A percentile compares a stretch with the other conserved stretches of the same genome.
Conservation (phyloP, 1,140 invertebrate species). For the Bombyx mori region ASM3026992v2 NC_085116.1:14584001-14584500, state of each 20-base stretch:
- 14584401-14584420: conserved; percentile 62
- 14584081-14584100: conserved; percentile 52
- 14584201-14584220: conserved; percentile 59
- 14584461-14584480: conserved; percentile 23
- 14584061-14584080: conserved; percentile 55
- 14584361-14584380: conserved; percentile 65
- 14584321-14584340: conserved; percentile 50
- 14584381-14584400: conserved; percentile 65
- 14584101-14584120: conserved; percentile 50
- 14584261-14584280: conserved; percentile 17
- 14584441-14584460: conserved; percentile 27
- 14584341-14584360: conserved; percentile 37
- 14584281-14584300: conserved; percentile 53
- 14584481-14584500: conserved; percentile 39
- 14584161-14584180: conserved; percentile 35
- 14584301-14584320: conserved; percentile 56
- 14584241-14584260: conserved; percentile 11
- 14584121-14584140: conserved; percentile 62
- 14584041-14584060: conserved; percentile 67
- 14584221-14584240: conserved; percentile 28
- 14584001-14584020: conserved; percentile 66
- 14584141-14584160: conserved; percentile 47
- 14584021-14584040: conserved; percentile 55
- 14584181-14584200: conserved; percentile 59
- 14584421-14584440: conserved; percentile 55